Evolutionary conservation across 2,888 invertebrate species (phyloP), one percentile per base, ranked within the genome.

Genomic region (Acrocyrtus sp.): DNA sequence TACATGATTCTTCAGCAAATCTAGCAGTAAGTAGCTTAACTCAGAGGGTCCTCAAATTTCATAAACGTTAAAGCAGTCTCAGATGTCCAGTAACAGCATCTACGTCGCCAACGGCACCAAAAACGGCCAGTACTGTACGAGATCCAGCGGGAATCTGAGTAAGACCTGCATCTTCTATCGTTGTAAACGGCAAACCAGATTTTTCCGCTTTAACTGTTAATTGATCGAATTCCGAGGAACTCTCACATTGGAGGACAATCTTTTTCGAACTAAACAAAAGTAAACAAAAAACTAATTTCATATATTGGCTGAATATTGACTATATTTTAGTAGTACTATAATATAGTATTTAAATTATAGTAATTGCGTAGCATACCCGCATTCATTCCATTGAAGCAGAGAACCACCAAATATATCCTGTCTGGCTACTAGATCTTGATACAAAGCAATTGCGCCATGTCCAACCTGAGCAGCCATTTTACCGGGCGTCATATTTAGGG

Each of bases 41-140:
- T n/a, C n/a, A n/a, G n/a, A n/a, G n/a, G n/a, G n/a, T n/a, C n/a
- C n/a, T n/a, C n/a, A n/a, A n/a, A n/a, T n/a, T n/a, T n/a, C n/a
- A 48, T 61, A 26, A 54, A 24, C 17, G 53, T 58, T 80, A 78
- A 60, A 74, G 75, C 50, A 80, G 72, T 53, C 77, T 77, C 26
- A 85, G 77, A 60, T 84, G 83, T 34, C 85, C 84, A 21, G 87
- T 84, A 22, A 85, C 79, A 51, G 83, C 82, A 75, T 87, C 85
- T 12, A 88, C 83, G 43, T 85, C 82, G 67, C 84, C 84, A 78
- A 84, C 85, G 43, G 83, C 81, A 5, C 87, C 88, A 79, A 88
- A 87, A 39, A 86, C 81, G 27, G 85, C 85, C 78, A 88, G 82
- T 29, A 87, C 86, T 26, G 86, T 86, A n/a, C 85, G 82, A 43